A percentile compares a stretch with the other conserved stretches of the same genome.
These are phyloP conservation scores for Plodia interpunctella DNA, from an alignment of 1,140 invertebrate species.

Conservation along the genomic window DNA sequence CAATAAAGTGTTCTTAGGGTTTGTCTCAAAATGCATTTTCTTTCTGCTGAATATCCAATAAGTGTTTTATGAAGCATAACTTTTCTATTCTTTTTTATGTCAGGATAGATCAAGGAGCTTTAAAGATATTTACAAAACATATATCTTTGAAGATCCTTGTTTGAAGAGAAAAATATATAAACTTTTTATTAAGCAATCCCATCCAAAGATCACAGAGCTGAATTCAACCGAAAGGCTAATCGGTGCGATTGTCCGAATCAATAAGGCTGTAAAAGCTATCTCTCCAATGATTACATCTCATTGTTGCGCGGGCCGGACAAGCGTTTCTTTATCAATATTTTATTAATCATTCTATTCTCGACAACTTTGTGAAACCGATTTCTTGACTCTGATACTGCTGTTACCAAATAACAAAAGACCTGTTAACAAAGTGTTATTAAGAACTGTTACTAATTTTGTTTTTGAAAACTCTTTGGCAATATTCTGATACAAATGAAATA, in stretches of 20 bases:
- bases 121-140: too few species aligned
- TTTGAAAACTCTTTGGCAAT: not conserved
- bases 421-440: not conserved
- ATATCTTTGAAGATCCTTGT: too few species aligned
- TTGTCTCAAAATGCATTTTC: too few species aligned
- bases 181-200: not conserved
- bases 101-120: too few species aligned
- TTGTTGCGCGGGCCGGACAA: conserved; percentile 22
- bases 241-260: conserved; percentile 48
- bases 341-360: conserved; percentile 19
- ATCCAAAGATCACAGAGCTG: conserved; percentile 11
- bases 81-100: too few species aligned
- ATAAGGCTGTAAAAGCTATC: conserved; percentile 32
- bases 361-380: conserved; percentile 13
- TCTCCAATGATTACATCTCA: conserved; percentile 31
- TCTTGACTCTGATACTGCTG: conserved; percentile 3
- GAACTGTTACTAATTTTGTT: not conserved
- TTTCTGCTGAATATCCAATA: too few species aligned
- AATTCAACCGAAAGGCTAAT: conserved; percentile 25
- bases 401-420: not conserved
- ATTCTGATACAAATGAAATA: too few species aligned
- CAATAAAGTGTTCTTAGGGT: too few species aligned
- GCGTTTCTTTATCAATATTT: conserved; percentile 27
- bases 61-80: too few species aligned
- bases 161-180: too few species aligned